A percentile compares a stretch with the other conserved stretches of the same genome.
Evolutionary conservation across 92 coral and sea anemone genomes (phyloP).

Genomic region (Parazoanthus swiftii): DNA sequence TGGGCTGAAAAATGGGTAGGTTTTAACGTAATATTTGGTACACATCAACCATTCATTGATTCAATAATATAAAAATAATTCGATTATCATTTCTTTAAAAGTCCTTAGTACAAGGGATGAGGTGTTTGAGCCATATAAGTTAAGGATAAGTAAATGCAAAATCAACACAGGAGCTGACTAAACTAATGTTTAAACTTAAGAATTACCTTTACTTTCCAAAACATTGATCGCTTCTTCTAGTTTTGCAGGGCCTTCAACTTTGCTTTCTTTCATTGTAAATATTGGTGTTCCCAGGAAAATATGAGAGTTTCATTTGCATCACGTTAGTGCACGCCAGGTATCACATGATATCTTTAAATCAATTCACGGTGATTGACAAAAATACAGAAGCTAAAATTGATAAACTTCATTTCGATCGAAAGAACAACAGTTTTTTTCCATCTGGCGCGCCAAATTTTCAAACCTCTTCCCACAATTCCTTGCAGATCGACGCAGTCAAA

Average conservation of each 20-base stretch:
- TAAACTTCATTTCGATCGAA: background rate
- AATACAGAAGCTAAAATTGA: background rate
- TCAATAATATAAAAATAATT: too few relatives aligned
- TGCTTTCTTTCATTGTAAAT: background rate
- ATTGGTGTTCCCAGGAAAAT: background rate
- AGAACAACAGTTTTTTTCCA: background rate
- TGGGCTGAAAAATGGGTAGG: too few relatives aligned
- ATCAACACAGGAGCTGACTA: background rate
- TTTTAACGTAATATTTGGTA: too few relatives aligned
- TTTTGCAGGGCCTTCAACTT: background rate
- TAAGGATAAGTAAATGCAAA: background rate
- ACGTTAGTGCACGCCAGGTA: background rate
- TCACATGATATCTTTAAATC: background rate
- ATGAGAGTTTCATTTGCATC: background rate
- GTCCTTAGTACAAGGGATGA: too few relatives aligned
- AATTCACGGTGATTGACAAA: background rate
- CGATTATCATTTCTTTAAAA: too few relatives aligned
- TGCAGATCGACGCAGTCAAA: slow-evolving; percentile 25
- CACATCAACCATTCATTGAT: too few relatives aligned
- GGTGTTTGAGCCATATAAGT: too few relatives aligned
- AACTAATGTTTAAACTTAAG: background rate
- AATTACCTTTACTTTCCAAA: slow-evolving; percentile 35
- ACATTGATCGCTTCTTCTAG: slow-evolving; percentile 39
- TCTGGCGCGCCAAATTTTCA: slow-evolving; percentile 82
- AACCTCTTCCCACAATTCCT: slow-evolving; percentile 55